Conservation (phyloP, 2,113 vertebrate genomes). For the Atherinomorus stipes region DNA sequence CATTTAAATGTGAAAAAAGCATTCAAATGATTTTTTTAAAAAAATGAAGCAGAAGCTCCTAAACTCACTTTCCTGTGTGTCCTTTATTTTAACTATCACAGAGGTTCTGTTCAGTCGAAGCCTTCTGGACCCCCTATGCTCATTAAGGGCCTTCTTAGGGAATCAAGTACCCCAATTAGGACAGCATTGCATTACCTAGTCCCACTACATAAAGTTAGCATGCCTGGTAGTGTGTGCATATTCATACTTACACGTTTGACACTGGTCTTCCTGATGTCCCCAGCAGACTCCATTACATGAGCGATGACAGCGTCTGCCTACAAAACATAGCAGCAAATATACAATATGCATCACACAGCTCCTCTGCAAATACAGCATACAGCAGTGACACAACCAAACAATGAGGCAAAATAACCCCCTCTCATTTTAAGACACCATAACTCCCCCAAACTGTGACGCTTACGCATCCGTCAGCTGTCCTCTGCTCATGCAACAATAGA, state of each 20-base stretch:
- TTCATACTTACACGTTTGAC: slow-evolving; percentile 92
- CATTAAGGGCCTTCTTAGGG: too few relatives aligned
- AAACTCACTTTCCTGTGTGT: too few relatives aligned
- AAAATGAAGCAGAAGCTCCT: too few relatives aligned
- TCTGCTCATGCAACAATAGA: slow-evolving; percentile 48
- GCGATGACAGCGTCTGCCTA: slow-evolving; percentile 94
- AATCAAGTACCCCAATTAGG: too few relatives aligned
- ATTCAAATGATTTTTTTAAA: too few relatives aligned
- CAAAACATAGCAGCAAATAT: slow-evolving; percentile 32
- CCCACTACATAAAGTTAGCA: neutral
- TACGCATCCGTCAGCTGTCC: slow-evolving; percentile 48
- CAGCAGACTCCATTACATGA: slow-evolving; percentile 96
- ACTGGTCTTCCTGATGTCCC: slow-evolving; percentile 93
- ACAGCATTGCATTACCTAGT: too few relatives aligned
- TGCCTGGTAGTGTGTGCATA: neutral
- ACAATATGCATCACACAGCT: slow-evolving; percentile 13
- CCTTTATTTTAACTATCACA: too few relatives aligned
- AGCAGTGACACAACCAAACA: slow-evolving; percentile 15
- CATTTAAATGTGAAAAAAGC: too few relatives aligned
- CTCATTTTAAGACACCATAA: slow-evolving; percentile 12
- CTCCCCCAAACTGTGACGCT: slow-evolving; percentile 28
- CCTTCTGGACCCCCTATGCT: too few relatives aligned
- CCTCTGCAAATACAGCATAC: slow-evolving; percentile 19
- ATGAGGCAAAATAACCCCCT: neutral
- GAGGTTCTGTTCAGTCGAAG: too few relatives aligned